A percentile compares a stretch with the other conserved stretches of the same genome.
phyloP scores from a whole-genome alignment of 1,140 invertebrate genomes.

The Panagrolaimus sp. region DNA sequence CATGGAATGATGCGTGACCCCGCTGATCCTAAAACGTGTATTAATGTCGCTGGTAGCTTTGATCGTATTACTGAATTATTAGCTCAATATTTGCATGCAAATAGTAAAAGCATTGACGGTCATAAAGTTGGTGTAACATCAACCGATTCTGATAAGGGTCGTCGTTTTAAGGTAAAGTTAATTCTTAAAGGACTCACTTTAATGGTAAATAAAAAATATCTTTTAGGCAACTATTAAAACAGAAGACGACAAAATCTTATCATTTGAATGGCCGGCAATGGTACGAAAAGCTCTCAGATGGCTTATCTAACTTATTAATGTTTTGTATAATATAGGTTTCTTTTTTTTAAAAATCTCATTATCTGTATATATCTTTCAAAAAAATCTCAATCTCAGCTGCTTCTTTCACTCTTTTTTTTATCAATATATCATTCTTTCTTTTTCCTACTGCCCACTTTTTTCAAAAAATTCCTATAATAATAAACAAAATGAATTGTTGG shows the following conservation, averaged over 20 bases:
- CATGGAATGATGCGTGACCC: slow-evolving; percentile 61
- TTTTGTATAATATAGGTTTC: no score
- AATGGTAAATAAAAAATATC: no score
- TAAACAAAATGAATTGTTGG: no score
- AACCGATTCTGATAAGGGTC: slow-evolving; percentile 5
- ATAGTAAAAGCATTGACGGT: slow-evolving; percentile 10
- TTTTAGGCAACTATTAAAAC: slow-evolving; percentile 3
- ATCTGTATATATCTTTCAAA: no score
- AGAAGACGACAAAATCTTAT: slow-evolving; percentile 2
- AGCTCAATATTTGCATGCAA: slow-evolving; percentile 25
- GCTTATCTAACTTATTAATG: neutral
- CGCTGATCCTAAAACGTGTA: slow-evolving; percentile 24
- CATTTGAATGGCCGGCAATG: slow-evolving; percentile 9
- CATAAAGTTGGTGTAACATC: slow-evolving; percentile 9
- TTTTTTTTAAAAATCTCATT: no score
- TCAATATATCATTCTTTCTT: no score
- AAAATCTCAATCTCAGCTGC: no score
- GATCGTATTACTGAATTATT: slow-evolving; percentile 26
- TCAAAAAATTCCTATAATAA: no score
- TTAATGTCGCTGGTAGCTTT: slow-evolving; percentile 23
- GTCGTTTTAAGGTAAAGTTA: neutral
- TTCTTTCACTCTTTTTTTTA: no score
- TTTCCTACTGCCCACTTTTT: no score
- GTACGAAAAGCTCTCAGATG: slow-evolving; percentile 11
- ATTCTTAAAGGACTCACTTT: no score